A percentile compares a stretch with the other conserved stretches of the same genome.
These are phyloP conservation scores for Noctua pronuba DNA, from an alignment of 2,888 invertebrate species.

Conservation along the genomic window DNA sequence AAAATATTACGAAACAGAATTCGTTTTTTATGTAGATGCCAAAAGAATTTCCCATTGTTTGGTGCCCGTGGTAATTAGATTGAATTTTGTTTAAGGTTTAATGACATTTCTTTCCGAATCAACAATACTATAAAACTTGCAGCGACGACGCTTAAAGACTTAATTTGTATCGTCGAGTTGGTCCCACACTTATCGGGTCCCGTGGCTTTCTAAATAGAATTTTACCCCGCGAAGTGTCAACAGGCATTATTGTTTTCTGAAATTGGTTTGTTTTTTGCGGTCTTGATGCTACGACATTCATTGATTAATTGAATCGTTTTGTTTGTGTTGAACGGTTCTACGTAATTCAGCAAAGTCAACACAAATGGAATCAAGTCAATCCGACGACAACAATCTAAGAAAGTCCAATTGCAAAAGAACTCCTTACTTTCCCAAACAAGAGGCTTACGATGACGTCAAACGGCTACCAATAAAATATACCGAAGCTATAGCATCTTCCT, in stretches of 20 bases:
- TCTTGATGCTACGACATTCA: conserved; percentile 19
- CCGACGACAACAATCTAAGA: conserved; percentile 31
- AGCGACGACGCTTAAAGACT: not conserved
- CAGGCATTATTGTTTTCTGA: conserved; percentile 3
- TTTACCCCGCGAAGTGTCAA: conserved; percentile 4
- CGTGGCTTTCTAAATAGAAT: conserved; percentile 10
- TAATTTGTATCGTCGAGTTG: not conserved
- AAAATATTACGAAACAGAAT: conserved; percentile 6
- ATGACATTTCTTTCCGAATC: conserved; percentile 1
- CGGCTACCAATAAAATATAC: conserved; percentile 35
- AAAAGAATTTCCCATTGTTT: conserved; percentile 22
- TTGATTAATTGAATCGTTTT: conserved; percentile 36
- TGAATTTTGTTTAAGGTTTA: conserved; percentile 9
- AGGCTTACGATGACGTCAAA: conserved; percentile 42
- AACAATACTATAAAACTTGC: conserved; percentile 2
- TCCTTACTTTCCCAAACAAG: conserved; percentile 40
- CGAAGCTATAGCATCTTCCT: conserved; percentile 12
- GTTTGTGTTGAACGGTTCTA: conserved; percentile 40
- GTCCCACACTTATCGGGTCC: conserved; percentile 20
- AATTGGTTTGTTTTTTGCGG: conserved; percentile 26
- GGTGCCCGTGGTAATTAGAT: conserved; percentile 5
- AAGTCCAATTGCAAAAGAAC: conserved; percentile 18
- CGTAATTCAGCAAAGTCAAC: conserved; percentile 28
- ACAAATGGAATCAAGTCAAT: conserved; percentile 29
- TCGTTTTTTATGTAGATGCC: conserved; percentile 3